Percentiles rank a stretch among this genome's conserved stretches.
phyloP scores from a whole-genome alignment of 1,140 invertebrate genomes.

The Drosophila lini region DNA sequence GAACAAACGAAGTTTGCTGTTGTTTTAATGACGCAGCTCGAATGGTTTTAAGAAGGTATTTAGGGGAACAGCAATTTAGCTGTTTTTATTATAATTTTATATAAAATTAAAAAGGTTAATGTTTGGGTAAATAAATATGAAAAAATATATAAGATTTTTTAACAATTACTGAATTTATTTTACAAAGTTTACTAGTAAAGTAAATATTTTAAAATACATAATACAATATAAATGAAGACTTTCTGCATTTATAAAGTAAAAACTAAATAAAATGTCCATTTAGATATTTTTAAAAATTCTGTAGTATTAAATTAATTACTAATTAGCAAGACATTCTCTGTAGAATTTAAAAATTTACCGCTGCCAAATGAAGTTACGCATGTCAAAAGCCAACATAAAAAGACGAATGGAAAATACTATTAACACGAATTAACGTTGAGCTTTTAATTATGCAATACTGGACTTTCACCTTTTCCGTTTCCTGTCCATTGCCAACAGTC shows the following conservation, averaged over 20 bases:
- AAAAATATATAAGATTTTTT: background rate
- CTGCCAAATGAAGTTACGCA: background rate
- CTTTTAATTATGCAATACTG: conserved; percentile 1
- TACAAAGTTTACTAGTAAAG: background rate
- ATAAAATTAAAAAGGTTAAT: background rate
- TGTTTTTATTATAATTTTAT: background rate
- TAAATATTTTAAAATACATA: background rate
- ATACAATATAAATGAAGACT: background rate
- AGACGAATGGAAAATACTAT: background rate
- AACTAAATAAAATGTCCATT: background rate
- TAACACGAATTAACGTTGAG: conserved; percentile 10
- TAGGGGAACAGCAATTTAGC: background rate
- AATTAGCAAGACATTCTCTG: background rate
- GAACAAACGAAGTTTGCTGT: conserved; percentile 28
- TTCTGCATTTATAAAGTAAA: background rate
- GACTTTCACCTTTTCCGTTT: conserved; percentile 7
- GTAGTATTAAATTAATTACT: background rate
- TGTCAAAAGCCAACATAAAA: conserved; percentile 4
- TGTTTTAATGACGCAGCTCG: conserved; percentile 34
- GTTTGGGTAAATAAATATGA: background rate
- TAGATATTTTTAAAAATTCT: background rate
- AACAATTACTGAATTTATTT: background rate
- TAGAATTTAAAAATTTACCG: background rate
- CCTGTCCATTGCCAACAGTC: conserved; percentile 17
- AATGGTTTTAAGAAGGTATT: background rate